Evolutionary conservation across 2,113 vertebrate species (phyloP), one percentile per base, ranked within the genome.

Genomic region (Gobiocypris rarus): DNA sequence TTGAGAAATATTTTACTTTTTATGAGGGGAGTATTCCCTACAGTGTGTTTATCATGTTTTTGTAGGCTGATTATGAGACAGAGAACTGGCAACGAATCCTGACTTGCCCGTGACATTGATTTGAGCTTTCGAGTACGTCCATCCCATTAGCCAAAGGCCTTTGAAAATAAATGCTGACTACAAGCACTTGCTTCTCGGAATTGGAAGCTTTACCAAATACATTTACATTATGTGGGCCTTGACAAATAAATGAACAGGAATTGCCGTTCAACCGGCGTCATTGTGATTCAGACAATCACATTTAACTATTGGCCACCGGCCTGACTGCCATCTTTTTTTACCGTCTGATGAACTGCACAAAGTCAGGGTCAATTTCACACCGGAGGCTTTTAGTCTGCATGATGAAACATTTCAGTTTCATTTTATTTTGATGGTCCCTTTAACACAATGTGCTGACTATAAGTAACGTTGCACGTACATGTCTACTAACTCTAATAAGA

Each of bases 101-200:
- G 80, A 74, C 52, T 82, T 69, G 26, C 50, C 75, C 24, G 41
- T 84, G 85, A 84, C 82, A 69, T 50, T 82, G 82, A 88, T 75
- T 74, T 82, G 76, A 79, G 84, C 24, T 88, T 50, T 84, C 26
- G 52, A 86, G 31, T 24, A 73, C 38, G 26, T 81, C 74, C 50
- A 75, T 48, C 52, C 58, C 79, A 52, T 84, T 61, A 52, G 69
- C 84, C 84, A 83, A 81, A 81, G 43, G 81, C 58, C 80, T 83
- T 73, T 75, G 59, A 77, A 78, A 84, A 71, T 43, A 80, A 86
- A 48, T 83, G 41, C 67, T 75, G 69, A 85, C 82, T 82, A 77
- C 83, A 67, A 70, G 74, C 24, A 80, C 28, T 82, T 79, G 24
- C 9, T 73, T 82, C 69, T 82, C 71, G 67, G 65, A 84, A 84